A percentile compares a stretch with the other conserved stretches of the same genome.
Conservation (phyloP, 1,140 invertebrate genomes). For the Orussus abietinus region DNA sequence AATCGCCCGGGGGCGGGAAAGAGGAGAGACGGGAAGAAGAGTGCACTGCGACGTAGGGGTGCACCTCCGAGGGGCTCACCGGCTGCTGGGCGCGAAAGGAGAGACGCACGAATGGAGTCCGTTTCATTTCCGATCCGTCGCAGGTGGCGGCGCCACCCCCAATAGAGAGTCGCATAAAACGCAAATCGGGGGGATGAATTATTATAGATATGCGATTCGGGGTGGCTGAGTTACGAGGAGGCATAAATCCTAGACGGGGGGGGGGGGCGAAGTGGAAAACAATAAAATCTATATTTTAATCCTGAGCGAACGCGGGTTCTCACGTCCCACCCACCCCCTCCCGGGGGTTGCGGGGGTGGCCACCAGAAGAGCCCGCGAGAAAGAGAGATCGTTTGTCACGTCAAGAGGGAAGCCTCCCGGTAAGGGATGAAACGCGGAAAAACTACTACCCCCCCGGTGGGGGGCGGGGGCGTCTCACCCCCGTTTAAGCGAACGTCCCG, state of each 20-base stretch:
- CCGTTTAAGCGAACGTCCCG: no score
- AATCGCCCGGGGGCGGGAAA: no score
- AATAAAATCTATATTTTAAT: conserved; percentile 53
- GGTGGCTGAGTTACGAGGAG: conserved; percentile 35
- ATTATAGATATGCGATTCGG: conserved; percentile 36
- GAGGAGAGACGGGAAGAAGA: no score
- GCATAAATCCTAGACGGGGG: conserved; percentile 37
- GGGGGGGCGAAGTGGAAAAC: conserved; percentile 35
- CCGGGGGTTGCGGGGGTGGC: conserved; percentile 4
- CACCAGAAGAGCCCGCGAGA: conserved; percentile 14
- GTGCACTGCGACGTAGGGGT: no score
- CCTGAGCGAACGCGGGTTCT: conserved; percentile 22
- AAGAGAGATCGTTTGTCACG: conserved; percentile 42
- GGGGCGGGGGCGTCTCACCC: neutral
- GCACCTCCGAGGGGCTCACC: no score
- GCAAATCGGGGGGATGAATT: conserved; percentile 38
- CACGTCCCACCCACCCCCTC: neutral
- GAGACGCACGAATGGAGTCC: no score
- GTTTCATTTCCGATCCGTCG: no score
- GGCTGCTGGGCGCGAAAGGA: no score
- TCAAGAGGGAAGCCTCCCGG: conserved; percentile 16
- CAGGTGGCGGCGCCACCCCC: neutral
- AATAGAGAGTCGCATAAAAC: conserved; percentile 37
- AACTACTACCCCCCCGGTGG: conserved; percentile 11
- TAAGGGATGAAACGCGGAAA: conserved; percentile 30